phyloP scores from a whole-genome alignment of 2,888 invertebrate species.

The Alitta virens region DNA sequence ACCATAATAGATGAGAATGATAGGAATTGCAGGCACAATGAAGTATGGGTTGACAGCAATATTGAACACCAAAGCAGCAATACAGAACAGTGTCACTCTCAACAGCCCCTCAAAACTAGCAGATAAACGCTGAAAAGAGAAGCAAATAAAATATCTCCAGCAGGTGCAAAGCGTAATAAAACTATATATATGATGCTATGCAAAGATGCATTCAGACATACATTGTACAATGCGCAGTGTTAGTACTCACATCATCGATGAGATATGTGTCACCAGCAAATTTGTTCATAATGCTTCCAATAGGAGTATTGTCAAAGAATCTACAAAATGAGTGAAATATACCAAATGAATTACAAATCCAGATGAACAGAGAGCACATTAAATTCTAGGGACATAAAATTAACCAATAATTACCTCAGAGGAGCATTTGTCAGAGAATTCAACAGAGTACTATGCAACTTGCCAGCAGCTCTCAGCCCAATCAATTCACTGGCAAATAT shows the following conservation, averaged over 20 bases:
- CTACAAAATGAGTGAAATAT: slow-evolving; percentile 26
- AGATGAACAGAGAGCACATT: slow-evolving; percentile 63
- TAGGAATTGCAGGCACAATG: slow-evolving; percentile 21
- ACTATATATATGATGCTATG: too few species aligned
- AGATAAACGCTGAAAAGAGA: slow-evolving; percentile 71
- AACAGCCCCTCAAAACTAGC: slow-evolving; percentile 74
- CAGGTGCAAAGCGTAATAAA: too few species aligned
- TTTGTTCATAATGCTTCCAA: slow-evolving; percentile 49
- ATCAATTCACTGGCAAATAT: slow-evolving; percentile 61
- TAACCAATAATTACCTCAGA: too few species aligned
- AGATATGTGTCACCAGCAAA: slow-evolving; percentile 49
- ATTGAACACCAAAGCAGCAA: slow-evolving; percentile 25
- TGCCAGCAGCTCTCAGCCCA: slow-evolving; percentile 63
- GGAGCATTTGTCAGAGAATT: slow-evolving; percentile 69
- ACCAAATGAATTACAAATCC: neutral
- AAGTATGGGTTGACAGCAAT: slow-evolving; percentile 25
- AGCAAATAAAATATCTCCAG: too few species aligned
- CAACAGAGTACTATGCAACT: slow-evolving; percentile 69
- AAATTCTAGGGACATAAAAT: too few species aligned
- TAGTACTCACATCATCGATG: slow-evolving; percentile 48
- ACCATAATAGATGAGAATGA: slow-evolving; percentile 23
- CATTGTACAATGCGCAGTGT: neutral
- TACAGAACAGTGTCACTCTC: slow-evolving; percentile 65
- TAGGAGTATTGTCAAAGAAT: slow-evolving; percentile 53
- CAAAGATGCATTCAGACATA: too few species aligned